Evolutionary conservation across 2,797 vertebrate genomes (phyloP).

Genomic region (Onychomys leucogaster): DNA sequence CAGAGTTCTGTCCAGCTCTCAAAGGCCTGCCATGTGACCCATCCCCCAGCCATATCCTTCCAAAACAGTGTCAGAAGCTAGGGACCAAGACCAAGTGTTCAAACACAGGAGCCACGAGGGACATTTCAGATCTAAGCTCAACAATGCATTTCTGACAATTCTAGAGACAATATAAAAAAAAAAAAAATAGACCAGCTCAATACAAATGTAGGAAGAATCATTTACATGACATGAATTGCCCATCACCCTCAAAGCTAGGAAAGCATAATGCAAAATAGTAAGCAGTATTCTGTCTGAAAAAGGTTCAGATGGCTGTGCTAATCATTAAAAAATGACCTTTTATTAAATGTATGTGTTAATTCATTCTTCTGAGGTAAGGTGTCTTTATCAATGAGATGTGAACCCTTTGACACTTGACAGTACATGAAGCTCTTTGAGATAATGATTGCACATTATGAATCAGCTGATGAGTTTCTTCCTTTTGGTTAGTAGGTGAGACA

Average conservation of each 20-base stretch:
- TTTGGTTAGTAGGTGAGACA: not conserved
- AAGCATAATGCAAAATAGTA: not conserved
- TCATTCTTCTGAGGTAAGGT: not conserved
- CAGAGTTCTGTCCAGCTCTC: not conserved
- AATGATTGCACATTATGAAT: slow-evolving; percentile 5
- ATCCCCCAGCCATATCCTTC: not conserved
- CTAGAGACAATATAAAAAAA: not conserved
- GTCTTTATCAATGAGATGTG: not conserved
- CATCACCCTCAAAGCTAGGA: not conserved
- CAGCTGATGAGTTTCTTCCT: not conserved
- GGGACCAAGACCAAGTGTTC: not conserved
- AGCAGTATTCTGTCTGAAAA: not conserved
- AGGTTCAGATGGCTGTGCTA: not conserved
- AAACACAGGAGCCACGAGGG: not conserved
- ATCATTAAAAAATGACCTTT: slow-evolving; percentile 12
- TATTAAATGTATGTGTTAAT: not conserved
- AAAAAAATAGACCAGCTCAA: not conserved
- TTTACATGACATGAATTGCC: not conserved
- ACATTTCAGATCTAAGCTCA: not conserved
- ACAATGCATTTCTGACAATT: not conserved
- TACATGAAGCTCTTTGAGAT: slow-evolving; percentile 11
- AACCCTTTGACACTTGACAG: not conserved
- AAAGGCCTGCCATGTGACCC: not conserved
- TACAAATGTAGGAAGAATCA: not conserved
- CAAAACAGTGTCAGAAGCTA: not conserved